Conservation (phyloP, 2,797 vertebrate genomes). For the Myioborus miniatus region DNA sequence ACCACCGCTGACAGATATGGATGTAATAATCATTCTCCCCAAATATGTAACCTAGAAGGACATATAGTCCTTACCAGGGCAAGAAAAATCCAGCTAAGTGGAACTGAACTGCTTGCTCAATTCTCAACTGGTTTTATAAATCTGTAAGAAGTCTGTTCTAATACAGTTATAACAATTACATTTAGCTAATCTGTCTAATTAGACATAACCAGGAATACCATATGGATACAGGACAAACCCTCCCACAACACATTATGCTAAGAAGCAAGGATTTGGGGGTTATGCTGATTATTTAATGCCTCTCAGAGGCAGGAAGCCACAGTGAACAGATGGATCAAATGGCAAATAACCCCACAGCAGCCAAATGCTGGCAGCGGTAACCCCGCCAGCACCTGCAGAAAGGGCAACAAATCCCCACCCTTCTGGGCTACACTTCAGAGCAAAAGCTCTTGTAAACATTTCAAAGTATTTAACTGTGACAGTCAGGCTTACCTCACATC, state of each 20-base stretch:
- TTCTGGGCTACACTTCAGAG: neutral
- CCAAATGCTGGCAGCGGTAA: neutral
- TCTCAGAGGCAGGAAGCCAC: neutral
- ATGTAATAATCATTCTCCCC: constrained; percentile 46
- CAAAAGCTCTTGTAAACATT: neutral
- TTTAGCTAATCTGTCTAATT: neutral
- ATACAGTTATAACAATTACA: neutral
- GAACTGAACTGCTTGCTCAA: neutral
- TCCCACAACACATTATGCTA: neutral
- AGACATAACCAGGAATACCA: neutral
- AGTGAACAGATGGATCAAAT: neutral
- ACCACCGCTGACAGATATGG: constrained; percentile 38
- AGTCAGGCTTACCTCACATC: neutral
- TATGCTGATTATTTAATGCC: neutral
- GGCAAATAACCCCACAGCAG: neutral
- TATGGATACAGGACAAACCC: neutral
- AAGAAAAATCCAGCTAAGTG: constrained; percentile 17
- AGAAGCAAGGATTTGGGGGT: neutral
- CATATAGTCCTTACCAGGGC: neutral
- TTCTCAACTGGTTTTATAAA: neutral
- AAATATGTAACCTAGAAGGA: constrained; percentile 16
- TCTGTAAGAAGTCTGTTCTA: neutral
- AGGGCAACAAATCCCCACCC: neutral
- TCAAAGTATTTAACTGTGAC: neutral
- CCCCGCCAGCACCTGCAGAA: neutral